Percentiles rank a stretch among this genome's conserved stretches.
phyloP scores from a whole-genome alignment of 2,888 invertebrate genomes.

The Julus scanicus region DNA sequence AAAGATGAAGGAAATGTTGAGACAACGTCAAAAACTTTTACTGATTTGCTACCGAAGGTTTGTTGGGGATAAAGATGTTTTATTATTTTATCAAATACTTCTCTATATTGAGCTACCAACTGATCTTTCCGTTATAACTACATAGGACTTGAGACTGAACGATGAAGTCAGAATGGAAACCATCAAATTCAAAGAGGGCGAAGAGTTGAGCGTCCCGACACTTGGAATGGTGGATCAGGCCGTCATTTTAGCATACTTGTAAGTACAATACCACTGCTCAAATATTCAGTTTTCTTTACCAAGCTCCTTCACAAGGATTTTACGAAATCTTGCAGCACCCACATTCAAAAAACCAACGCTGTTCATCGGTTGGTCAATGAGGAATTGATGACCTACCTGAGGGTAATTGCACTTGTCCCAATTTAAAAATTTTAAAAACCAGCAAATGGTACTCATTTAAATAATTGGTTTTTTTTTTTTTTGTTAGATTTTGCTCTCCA shows the following conservation, averaged over 20 bases:
- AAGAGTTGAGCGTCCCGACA: slow-evolving; percentile 62
- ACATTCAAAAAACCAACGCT: slow-evolving; percentile 79
- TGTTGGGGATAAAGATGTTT: too few relatives aligned
- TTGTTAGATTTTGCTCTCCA: slow-evolving; percentile 69
- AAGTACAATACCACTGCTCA: not conserved
- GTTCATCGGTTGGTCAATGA: slow-evolving; percentile 83
- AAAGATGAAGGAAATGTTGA: too few relatives aligned
- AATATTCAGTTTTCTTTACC: too few relatives aligned
- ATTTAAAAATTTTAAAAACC: too few relatives aligned
- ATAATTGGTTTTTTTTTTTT: not conserved
- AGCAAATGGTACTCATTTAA: too few relatives aligned
- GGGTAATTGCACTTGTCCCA: slow-evolving; percentile 63
- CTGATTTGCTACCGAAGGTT: too few relatives aligned
- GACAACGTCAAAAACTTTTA: too few relatives aligned
- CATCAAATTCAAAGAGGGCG: slow-evolving; percentile 76
- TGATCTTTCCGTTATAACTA: not conserved
- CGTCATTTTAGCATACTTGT: not conserved
- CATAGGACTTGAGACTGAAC: slow-evolving; percentile 75
- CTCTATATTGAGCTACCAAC: not conserved
- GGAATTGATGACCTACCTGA: slow-evolving; percentile 81
- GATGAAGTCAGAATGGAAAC: slow-evolving; percentile 89
- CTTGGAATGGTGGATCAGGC: slow-evolving; percentile 78
- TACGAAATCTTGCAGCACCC: slow-evolving; percentile 71
- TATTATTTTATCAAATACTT: not conserved
- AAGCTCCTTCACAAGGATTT: too few relatives aligned